Evolutionary conservation across 2,888 invertebrate species (phyloP).

Genomic region (Morpho helenor): DNA sequence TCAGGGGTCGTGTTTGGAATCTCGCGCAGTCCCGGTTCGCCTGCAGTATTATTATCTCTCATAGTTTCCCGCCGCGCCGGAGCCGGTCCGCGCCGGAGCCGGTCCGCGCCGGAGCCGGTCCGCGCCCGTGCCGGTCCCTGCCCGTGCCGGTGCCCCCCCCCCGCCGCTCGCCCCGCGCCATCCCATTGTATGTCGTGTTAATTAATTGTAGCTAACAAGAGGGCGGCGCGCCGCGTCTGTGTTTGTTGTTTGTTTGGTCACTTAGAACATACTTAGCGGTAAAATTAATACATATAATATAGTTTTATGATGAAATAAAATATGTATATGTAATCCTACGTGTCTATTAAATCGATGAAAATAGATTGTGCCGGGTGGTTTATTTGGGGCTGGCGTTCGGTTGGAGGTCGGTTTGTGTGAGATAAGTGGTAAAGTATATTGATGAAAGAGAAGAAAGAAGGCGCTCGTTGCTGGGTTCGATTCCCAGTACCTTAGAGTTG

Average conservation of each 20-base stretch:
- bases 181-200: constrained; percentile 43
- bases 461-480: background rate
- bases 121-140: constrained; percentile 8
- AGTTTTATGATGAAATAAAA: constrained; percentile 76
- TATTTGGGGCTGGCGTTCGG: constrained; percentile 33
- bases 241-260: constrained; percentile 70
- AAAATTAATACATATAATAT: constrained; percentile 74
- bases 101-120: constrained; percentile 9
- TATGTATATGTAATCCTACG: constrained; percentile 79
- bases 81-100: constrained; percentile 8
- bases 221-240: constrained; percentile 28
- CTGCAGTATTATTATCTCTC: no score
- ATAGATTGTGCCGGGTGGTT: constrained; percentile 62
- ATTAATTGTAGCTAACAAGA: constrained; percentile 58
- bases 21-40: background rate
- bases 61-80: no score
- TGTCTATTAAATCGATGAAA: constrained; percentile 78
- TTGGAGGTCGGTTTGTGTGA: background rate
- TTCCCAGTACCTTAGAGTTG: background rate
- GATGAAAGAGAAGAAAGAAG: background rate
- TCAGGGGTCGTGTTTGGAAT: constrained; percentile 5
- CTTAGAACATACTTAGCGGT: constrained; percentile 71
- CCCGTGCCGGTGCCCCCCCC: constrained; percentile 5
- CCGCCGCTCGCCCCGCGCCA: constrained; percentile 24
- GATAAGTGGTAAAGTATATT: background rate